Conservation (phyloP, 2,113 vertebrate genomes). For the Panthera uncia region DNA sequence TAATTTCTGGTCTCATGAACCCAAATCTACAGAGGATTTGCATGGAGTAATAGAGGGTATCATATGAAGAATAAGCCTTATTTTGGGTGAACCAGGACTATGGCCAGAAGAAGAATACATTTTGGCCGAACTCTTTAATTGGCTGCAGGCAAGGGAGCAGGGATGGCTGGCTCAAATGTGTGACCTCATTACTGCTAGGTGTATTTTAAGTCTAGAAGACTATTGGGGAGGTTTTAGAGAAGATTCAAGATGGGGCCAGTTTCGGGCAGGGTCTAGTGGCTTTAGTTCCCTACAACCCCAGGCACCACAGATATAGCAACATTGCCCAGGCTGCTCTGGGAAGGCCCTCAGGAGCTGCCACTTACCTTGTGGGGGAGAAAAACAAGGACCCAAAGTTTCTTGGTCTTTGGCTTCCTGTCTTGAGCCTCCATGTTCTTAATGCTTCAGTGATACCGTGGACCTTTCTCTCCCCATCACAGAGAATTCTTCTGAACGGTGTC, state of each 20-base stretch:
- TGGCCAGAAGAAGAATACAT: not conserved
- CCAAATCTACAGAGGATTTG: not conserved
- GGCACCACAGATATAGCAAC: not conserved
- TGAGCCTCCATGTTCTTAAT: not conserved
- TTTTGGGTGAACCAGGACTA: not conserved
- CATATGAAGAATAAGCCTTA: not conserved
- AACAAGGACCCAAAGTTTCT: not conserved
- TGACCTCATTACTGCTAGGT: not conserved
- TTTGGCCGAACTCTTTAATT: not conserved
- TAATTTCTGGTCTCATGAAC: not conserved
- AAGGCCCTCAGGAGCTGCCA: not conserved
- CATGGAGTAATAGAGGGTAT: not conserved
- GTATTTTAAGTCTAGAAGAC: not conserved
- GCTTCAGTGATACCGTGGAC: not conserved
- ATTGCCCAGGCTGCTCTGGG: not conserved
- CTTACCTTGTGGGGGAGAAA: not conserved
- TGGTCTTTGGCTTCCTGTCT: not conserved
- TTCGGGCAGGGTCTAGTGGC: not conserved
- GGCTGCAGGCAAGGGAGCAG: fast-evolving
- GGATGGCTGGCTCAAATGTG: not conserved
- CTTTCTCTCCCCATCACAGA: not conserved
- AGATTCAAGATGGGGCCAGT: not conserved
- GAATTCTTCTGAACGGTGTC: not conserved
- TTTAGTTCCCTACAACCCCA: not conserved
- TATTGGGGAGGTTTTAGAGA: not conserved